Conservation (phyloP, 2,797 vertebrate genomes). For the Darevskia nairensis region DNA sequence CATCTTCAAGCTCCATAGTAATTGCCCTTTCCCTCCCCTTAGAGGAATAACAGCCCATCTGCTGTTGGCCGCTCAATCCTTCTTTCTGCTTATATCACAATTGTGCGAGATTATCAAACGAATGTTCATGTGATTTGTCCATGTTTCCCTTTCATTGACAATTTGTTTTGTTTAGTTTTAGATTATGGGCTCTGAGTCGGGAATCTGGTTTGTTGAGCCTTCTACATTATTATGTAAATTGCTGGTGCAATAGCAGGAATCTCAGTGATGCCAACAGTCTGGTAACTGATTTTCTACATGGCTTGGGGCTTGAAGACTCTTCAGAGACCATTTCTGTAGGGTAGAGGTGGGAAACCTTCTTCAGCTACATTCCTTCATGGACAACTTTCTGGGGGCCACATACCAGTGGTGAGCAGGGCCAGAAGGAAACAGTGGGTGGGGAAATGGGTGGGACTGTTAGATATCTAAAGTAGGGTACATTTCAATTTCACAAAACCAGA, state of each 20-base stretch:
- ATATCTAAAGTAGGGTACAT: too few species aligned
- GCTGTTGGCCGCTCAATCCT: not conserved
- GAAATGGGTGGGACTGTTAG: too few species aligned
- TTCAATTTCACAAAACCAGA: too few species aligned
- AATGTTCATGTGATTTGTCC: not conserved
- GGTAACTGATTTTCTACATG: not conserved
- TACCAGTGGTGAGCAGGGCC: too few species aligned
- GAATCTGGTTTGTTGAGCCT: not conserved
- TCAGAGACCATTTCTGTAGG: not conserved
- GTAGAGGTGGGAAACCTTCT: not conserved
- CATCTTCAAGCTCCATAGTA: conserved; percentile 28
- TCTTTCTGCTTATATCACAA: not conserved
- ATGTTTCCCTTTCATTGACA: not conserved
- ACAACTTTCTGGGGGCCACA: too few species aligned
- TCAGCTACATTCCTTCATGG: too few species aligned
- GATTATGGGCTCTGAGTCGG: not conserved
- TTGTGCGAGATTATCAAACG: not conserved
- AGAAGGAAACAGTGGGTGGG: too few species aligned
- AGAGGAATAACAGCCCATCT: conserved; percentile 22
- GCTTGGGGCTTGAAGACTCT: too few species aligned
- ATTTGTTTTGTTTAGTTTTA: not conserved
- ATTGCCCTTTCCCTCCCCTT: conserved; percentile 20
- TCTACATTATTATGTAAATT: not conserved
- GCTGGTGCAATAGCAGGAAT: not conserved
- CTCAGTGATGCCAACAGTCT: not conserved